Percentiles rank a stretch among this genome's conserved stretches.
Conservation (phyloP, 2,113 vertebrate species). For the Aptenodytes forsteri region DNA sequence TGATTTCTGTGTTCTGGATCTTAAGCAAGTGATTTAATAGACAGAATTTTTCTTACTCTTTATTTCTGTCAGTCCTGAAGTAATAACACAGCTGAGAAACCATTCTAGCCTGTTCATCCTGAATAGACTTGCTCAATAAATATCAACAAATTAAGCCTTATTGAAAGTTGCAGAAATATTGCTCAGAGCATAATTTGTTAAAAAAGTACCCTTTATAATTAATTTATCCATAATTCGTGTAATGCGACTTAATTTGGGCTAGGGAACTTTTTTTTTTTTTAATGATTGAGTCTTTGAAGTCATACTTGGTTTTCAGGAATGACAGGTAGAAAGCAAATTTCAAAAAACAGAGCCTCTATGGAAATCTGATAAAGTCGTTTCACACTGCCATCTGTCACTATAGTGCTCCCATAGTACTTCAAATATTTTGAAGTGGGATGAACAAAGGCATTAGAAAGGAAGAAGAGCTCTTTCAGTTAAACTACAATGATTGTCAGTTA, state of each 20-base stretch:
- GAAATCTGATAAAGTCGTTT: neutral
- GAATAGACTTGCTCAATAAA: neutral
- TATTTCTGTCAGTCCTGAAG: neutral
- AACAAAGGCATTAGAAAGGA: neutral
- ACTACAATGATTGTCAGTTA: neutral
- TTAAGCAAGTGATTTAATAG: neutral
- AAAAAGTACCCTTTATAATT: neutral
- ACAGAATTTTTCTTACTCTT: neutral
- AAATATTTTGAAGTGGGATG: slow-evolving; percentile 29
- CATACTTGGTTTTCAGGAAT: neutral
- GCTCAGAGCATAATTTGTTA: neutral
- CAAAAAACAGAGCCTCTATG: neutral
- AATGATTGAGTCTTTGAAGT: neutral
- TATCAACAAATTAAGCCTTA: neutral
- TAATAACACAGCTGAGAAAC: neutral
- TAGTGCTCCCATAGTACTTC: neutral
- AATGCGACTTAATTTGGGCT: neutral
- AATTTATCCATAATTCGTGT: neutral
- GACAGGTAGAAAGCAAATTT: neutral
- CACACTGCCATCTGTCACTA: slow-evolving; percentile 6
- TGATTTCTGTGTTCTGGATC: neutral
- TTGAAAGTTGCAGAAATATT: neutral
- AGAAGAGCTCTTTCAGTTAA: neutral
- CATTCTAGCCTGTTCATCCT: neutral
- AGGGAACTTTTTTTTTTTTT: neutral